Evolutionary conservation across 2,113 vertebrate genomes (phyloP).

Genomic region (Gymnobelideus leadbeateri): DNA sequence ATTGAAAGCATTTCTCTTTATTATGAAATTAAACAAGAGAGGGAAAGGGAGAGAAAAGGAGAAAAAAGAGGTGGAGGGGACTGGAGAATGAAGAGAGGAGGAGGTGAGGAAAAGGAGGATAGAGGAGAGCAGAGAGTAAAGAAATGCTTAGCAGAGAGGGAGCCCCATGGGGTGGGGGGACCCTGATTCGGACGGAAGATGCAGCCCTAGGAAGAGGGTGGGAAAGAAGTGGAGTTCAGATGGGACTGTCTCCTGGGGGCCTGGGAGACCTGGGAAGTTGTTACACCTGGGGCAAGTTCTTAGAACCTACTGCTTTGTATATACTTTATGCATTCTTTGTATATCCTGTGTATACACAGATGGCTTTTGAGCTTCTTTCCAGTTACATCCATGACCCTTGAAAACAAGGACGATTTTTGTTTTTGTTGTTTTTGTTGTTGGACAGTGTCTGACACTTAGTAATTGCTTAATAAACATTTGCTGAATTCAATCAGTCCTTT

Average conservation of each 20-base stretch:
- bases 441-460: no score
- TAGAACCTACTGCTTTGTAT: not conserved
- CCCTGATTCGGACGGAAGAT: not conserved
- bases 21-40: not conserved
- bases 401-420: no score
- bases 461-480: no score
- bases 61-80: not conserved
- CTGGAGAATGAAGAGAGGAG: not conserved
- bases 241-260: not conserved
- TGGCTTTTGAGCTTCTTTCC: not conserved
- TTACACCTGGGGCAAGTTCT: not conserved
- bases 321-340: not conserved
- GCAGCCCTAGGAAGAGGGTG: not conserved
- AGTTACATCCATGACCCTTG: not conserved
- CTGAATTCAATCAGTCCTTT: no score
- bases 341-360: not conserved
- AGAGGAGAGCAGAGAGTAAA: not conserved
- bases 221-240: not conserved
- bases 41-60: not conserved
- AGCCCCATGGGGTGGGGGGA: not conserved
- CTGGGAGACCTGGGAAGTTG: not conserved
- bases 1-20: not conserved
- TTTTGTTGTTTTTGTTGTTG: no score
- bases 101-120: not conserved
- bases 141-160: not conserved